Base-by-base conservation (phyloP, 2,113 vertebrate species). In the Dipodomys ordii region DNA sequence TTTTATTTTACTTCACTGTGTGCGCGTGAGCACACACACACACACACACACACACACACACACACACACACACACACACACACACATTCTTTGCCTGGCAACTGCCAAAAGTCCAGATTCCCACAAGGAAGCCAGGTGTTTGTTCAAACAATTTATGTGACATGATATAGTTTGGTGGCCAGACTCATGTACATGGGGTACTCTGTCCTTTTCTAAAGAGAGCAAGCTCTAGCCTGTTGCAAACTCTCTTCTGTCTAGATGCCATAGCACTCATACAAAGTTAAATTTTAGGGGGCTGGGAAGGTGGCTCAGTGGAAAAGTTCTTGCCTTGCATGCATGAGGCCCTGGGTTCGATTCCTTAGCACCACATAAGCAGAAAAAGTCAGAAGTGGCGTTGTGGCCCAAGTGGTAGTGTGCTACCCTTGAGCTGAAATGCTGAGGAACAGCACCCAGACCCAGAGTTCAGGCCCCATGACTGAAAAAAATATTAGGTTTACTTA, bases 191-290 rank as follows among this genome's bases (percentile, higher is more conserved):
- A 39, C 60, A 16, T 62, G 49, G 27, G 22, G 5, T 87, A 90
- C 5, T 25, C 79, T 18, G 2, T 3, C 44, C 32, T 30, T 90
- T 92, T 78, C 44, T 65, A 20, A 83, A 88, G 67, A 73, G 6
- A 0, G 60, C 25, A 25, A 53, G 68, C 35, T 53, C 35, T 32
- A 19, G 39, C 27, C 18, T 91, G 53, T 65, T 28, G 57, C n/a
- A n/a, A 73, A 91, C 12, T 62, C 68, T 80, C 57, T 60, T 67
- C 35, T 88, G n/a, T 57, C 73, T 32, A 87, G n/a, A 89, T 60
- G 60, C 65, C 35, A 10, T 3, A 2, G 16, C 23, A 44, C 67
- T 68, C 57, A 68, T 22, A 53, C 46, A 67, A 92, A 68, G 12
- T 76, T 60, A 69, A 76, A 71, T 39, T 39, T 39, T 39, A 39